Base-by-base conservation (phyloP, 1,140 invertebrate genomes). In the Drosophila repleta region DNA sequence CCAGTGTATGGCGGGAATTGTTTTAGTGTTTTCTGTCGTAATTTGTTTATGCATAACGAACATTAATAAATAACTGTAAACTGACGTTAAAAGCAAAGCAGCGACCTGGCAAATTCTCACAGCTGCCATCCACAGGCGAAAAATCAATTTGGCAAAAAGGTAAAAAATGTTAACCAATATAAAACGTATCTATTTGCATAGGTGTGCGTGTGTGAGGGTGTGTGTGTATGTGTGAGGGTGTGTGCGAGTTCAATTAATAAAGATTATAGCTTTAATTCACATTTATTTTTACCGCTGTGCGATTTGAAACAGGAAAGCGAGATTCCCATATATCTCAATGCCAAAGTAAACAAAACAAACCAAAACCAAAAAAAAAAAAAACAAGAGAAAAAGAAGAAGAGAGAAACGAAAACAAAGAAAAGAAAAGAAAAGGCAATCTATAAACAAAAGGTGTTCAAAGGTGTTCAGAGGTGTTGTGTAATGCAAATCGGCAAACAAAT, bases 331-430 rank as follows among this genome's bases (percentile, higher is more conserved):
- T 37, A 52, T 17, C 15, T 17, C 56, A 58, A 79, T 80, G 64
- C 58, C 56, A 70, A 74, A 43, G 65, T 84, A 84, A 84, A 84
- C 77, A 84, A 81, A 64, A 62, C 18, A 29, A 13, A 11, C 8
- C 43, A 78, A 13, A 60, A 4, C 24, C 24, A 24, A 29, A 29
- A 29, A 29, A 6, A 29, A 29, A 29, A 29, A 29, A 6, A 3
- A 29, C 4, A 29, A 29, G 4, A 20, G 18, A 29, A 29, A 15
- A 15, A 51, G 17, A 37, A 10, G 7, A 29, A 29, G 8, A 29
- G 4, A 20, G 18, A 29, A 29, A n/a, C n/a, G n/a, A n/a, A n/a
- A n/a, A n/a, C n/a, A n/a, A n/a, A n/a, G n/a, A 29, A 29, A 29
- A 29, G 4, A 20, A 32, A 29, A 29, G 15, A 15, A 51, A 29